These are phyloP conservation scores for Stercorarius parasiticus DNA, from an alignment of 2,113 vertebrate species.

Conservation along the genomic window DNA sequence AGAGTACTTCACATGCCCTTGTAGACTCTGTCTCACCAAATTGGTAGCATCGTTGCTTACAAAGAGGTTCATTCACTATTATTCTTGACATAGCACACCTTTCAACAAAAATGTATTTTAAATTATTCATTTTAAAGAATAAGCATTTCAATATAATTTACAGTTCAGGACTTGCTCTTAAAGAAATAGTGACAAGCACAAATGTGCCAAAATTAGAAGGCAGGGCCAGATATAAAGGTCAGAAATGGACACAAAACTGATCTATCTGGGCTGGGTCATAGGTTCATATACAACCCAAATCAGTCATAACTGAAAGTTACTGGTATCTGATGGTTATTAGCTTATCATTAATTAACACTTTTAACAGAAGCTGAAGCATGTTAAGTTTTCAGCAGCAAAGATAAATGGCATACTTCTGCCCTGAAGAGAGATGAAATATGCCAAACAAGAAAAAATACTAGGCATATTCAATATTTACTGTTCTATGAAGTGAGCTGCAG, in stretches of 20 bases:
- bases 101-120: not conserved
- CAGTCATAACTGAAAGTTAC: not conserved
- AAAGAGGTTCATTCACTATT: not conserved
- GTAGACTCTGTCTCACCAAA: not conserved
- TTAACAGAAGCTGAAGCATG: not conserved
- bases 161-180: not conserved
- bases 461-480: not conserved
- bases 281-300: not conserved
- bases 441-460: not conserved
- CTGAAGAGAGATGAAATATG: not conserved
- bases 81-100: not conserved
- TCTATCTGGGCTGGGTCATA: not conserved
- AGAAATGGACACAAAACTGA: not conserved
- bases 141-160: not conserved
- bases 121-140: not conserved
- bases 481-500: not conserved
- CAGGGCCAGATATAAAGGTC: not conserved
- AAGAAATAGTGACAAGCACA: not conserved
- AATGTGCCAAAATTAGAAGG: not conserved
- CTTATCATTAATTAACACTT: not conserved
- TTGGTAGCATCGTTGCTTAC: not conserved
- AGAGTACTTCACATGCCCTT: not conserved
- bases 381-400: not conserved
- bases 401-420: not conserved
- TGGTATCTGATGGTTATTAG: not conserved